Percentiles rank a stretch among this genome's conserved stretches.
These are phyloP conservation scores for Venustoraphidia nigricollis DNA, from an alignment of 2,888 invertebrate genomes.

Conservation along the genomic window DNA sequence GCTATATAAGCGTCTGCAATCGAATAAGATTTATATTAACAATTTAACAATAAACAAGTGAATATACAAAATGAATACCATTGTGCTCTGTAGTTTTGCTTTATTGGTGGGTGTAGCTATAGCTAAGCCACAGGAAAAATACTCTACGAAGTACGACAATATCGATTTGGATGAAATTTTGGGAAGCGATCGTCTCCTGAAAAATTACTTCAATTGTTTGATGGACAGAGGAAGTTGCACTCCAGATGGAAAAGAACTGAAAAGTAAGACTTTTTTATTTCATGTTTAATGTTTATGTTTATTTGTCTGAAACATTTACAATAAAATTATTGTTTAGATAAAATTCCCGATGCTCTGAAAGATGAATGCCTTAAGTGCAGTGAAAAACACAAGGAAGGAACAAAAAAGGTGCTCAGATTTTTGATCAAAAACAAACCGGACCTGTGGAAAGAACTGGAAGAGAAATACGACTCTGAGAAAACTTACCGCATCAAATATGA, in stretches of 20 bases:
- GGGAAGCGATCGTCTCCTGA: slow-evolving; percentile 33
- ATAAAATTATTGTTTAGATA: slow-evolving; percentile 20
- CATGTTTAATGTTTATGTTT: too few species aligned
- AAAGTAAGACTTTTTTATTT: slow-evolving; percentile 25
- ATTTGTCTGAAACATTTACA: too few species aligned
- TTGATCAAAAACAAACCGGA: slow-evolving; percentile 41
- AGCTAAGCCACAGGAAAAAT: background rate
- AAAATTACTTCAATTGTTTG: slow-evolving; percentile 40
- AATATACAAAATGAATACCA: too few species aligned
- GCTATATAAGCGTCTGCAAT: too few species aligned
- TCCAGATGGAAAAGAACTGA: slow-evolving; percentile 38
- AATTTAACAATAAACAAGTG: too few species aligned
- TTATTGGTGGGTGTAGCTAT: too few species aligned
- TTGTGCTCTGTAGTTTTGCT: too few species aligned
- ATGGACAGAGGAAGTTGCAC: slow-evolving; percentile 37
- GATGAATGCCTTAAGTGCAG: slow-evolving; percentile 46
- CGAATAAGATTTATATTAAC: too few species aligned
- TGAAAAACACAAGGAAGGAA: slow-evolving; percentile 37
- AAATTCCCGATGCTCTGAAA: slow-evolving; percentile 41
- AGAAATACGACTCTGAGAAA: slow-evolving; percentile 40
- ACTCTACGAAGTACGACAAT: slow-evolving; percentile 30
- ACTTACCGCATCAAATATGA: background rate
- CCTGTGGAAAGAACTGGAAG: slow-evolving; percentile 45
- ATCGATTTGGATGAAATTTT: slow-evolving; percentile 40
- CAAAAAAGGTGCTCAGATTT: slow-evolving; percentile 40